Percentiles rank a stretch among this genome's conserved stretches.
Evolutionary conservation across 1,140 invertebrate species (phyloP).

Genomic region (Drosophila hydei): DNA sequence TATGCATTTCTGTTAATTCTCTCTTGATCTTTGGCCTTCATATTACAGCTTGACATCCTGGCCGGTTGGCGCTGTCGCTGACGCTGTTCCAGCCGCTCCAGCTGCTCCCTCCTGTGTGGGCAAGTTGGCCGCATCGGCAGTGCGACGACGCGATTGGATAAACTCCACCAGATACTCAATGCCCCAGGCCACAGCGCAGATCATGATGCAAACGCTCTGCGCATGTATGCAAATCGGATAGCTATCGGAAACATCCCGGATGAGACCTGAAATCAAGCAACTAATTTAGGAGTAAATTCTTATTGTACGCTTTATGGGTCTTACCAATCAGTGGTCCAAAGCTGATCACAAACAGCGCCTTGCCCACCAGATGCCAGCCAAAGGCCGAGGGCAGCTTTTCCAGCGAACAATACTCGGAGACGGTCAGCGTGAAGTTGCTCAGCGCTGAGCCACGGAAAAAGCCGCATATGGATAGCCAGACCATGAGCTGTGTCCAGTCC

Average conservation of each 20-base stretch:
- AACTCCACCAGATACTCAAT: conserved; percentile 86
- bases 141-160: conserved; percentile 59
- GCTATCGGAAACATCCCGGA: conserved; percentile 88
- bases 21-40: conserved; percentile 18
- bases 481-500: conserved; percentile 87
- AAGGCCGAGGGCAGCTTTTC: conserved; percentile 90
- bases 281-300: too few relatives aligned
- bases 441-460: conserved; percentile 89
- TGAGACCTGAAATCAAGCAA: conserved; percentile 85
- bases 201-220: conserved; percentile 88
- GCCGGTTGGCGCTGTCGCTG: not conserved
- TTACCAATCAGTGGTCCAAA: conserved; percentile 90
- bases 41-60: conserved; percentile 67
- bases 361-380: conserved; percentile 90
- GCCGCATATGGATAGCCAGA: conserved; percentile 88
- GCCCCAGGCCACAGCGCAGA: conserved; percentile 88
- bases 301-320: conserved; percentile 48
- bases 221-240: conserved; percentile 89
- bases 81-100: conserved; percentile 2
- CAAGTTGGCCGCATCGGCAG: conserved; percentile 59
- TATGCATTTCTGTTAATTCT: conserved; percentile 4
- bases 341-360: conserved; percentile 88
- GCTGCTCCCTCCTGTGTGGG: conserved; percentile 46
- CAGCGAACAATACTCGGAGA: conserved; percentile 89
- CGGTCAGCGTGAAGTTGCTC: conserved; percentile 90